A percentile compares a stretch with the other conserved stretches of the same genome.
These are phyloP conservation scores for Pyrochroa serraticornis DNA, from an alignment of 2,888 invertebrate genomes.

Conservation along the genomic window DNA sequence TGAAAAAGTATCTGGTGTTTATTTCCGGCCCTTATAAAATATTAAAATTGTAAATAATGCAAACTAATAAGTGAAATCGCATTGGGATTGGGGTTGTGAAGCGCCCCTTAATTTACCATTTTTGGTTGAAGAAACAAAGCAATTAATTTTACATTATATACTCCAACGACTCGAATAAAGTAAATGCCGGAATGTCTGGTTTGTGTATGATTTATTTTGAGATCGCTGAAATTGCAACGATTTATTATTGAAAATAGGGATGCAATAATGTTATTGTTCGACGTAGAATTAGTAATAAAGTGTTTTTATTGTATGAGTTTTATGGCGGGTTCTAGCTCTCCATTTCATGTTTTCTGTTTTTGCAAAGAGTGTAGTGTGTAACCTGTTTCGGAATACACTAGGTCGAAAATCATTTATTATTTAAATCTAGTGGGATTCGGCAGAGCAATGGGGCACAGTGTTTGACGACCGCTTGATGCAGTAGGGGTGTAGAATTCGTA, in stretches of 20 bases:
- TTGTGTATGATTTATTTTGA: constrained; percentile 18
- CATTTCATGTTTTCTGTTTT: constrained; percentile 11
- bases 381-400: constrained; percentile 34
- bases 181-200: constrained; percentile 3
- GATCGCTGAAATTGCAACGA: constrained; percentile 6
- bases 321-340: constrained; percentile 1
- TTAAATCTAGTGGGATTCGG: constrained; percentile 36
- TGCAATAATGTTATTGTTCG: constrained; percentile 15
- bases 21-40: constrained; percentile 2
- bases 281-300: constrained; percentile 18
- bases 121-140: constrained; percentile 20
- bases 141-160: constrained; percentile 23
- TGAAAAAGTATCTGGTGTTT: not conserved
- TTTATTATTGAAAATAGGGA: constrained; percentile 18
- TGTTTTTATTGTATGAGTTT: constrained; percentile 18
- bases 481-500: constrained; percentile 36
- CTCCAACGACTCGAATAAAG: constrained; percentile 6
- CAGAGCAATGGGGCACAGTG: constrained; percentile 29
- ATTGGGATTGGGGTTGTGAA: constrained; percentile 6
- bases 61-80: constrained; percentile 10
- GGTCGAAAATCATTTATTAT: constrained; percentile 40
- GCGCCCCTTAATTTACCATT: constrained; percentile 18
- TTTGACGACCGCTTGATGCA: constrained; percentile 37
- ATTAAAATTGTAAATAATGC: constrained; percentile 14
- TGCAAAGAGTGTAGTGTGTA: constrained; percentile 23